These are phyloP conservation scores for Tupaia tana DNA, from an alignment of 2,113 vertebrate species.

Conservation along the genomic window DNA sequence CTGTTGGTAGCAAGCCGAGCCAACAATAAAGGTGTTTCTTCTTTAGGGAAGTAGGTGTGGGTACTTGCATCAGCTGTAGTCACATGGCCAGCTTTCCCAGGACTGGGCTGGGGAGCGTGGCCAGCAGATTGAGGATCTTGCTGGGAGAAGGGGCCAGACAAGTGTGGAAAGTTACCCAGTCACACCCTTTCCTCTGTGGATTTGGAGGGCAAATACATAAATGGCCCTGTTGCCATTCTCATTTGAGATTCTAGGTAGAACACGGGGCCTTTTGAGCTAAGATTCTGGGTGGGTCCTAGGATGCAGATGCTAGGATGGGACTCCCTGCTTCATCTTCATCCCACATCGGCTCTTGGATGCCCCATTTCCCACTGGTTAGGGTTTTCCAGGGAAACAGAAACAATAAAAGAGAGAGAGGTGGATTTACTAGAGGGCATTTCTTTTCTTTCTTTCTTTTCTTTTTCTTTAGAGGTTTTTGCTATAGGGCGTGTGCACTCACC, in stretches of 20 bases:
- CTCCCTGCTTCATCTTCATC: background rate
- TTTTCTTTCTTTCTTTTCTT: too few species aligned
- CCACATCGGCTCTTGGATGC: background rate
- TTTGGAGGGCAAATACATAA: background rate
- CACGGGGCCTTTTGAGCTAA: background rate
- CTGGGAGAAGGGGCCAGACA: background rate
- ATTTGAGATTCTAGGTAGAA: background rate
- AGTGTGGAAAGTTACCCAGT: background rate
- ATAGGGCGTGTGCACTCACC: too few species aligned
- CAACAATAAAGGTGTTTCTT: background rate
- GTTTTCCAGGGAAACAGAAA: background rate
- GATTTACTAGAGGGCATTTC: background rate
- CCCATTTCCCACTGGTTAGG: background rate
- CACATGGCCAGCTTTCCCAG: background rate
- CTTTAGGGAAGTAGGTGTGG: background rate
- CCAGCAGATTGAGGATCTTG: background rate
- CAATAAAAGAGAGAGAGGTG: background rate
- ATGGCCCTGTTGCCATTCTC: background rate
- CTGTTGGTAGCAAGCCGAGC: background rate
- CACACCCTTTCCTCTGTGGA: background rate
- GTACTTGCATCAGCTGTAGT: background rate
- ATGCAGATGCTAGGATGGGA: background rate
- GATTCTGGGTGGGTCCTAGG: background rate
- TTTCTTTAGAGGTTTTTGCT: too few species aligned
- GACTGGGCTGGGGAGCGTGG: background rate